Percentiles rank a stretch among this genome's conserved stretches.
phyloP scores from a whole-genome alignment of 2,113 vertebrate genomes.

The Promerops cafer region DNA sequence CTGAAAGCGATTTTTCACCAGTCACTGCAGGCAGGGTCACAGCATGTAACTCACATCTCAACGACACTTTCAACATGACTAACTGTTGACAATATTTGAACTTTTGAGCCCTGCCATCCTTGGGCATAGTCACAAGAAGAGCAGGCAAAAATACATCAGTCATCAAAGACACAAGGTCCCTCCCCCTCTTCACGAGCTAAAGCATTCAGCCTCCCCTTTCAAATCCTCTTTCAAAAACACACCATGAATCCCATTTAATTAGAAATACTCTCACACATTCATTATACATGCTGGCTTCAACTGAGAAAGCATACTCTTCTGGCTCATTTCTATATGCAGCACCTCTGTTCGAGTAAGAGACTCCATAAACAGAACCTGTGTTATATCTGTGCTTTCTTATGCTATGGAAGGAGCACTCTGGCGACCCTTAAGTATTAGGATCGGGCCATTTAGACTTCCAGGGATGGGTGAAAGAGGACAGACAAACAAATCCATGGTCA shows the following conservation, averaged over 20 bases:
- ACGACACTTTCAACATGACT: neutral
- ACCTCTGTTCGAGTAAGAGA: neutral
- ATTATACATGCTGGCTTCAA: neutral
- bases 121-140: neutral
- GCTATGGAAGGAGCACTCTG: neutral
- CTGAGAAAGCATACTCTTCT: conserved; percentile 8
- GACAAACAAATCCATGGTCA: neutral
- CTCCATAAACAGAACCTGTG: neutral
- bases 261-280: conserved; percentile 28
- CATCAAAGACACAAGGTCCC: neutral
- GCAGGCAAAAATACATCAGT: neutral
- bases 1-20: neutral
- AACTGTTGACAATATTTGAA: conserved; percentile 17
- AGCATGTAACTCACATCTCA: neutral
- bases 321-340: neutral
- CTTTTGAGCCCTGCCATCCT: conserved; percentile 3
- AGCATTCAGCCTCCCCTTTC: neutral
- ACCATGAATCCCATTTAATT: conserved; percentile 5
- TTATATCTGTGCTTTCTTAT: neutral
- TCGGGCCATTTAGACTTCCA: neutral
- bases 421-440: neutral
- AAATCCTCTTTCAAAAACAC: neutral
- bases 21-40: neutral
- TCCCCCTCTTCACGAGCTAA: neutral
- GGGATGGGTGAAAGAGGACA: neutral